Base-by-base conservation (phyloP, 1,140 invertebrate genomes). In the Dendrolimus punctatus region DNA sequence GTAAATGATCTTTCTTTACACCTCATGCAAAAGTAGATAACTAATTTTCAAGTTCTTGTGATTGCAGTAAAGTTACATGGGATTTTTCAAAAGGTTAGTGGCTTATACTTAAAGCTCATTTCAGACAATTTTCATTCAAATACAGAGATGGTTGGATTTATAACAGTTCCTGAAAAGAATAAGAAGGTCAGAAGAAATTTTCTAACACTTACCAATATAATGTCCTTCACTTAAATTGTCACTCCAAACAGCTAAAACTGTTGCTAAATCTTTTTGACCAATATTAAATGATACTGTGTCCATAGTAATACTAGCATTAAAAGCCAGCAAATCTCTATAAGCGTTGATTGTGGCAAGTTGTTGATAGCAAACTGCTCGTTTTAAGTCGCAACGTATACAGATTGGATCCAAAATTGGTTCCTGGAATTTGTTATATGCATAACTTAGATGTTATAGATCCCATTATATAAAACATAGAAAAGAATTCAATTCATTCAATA, bases 371-470 rank as follows among this genome's bases (percentile, higher is more conserved):
- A 73, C 91, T 71, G 71, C 90, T 87, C 93, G 85, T 71, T 95
- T 95, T 9, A 95, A 79, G 60, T 95, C 93, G 44, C 94, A 89
- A 47, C 92, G 90, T 10, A 95, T 74, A 55, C 89, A 91, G 7
- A 95, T 82, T 4, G 93, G 93, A 65, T 95, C 94, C 6, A 96
- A 69, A 48, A 96, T 92, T 8, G 92, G 91, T 75, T 95, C 94
- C 89, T 93, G 66, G 50, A 73, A 9, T 7, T 38, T 48, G 6
- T 23, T 23, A 23, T 23, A 23, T 23, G 23, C 23, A 23, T 23
- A 23, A 23, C 3, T 23, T 23, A 23, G 23, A 23, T 23, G 23
- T 3, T 23, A 23, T 23, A 23, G 23, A 23, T 23, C 23, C 23
- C n/a, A n/a, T 23, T 23, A 23, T 23, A 23, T 23, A 2, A 3